phyloP scores from a whole-genome alignment of 2,888 invertebrate species.

The Mamestra brassicae region DNA sequence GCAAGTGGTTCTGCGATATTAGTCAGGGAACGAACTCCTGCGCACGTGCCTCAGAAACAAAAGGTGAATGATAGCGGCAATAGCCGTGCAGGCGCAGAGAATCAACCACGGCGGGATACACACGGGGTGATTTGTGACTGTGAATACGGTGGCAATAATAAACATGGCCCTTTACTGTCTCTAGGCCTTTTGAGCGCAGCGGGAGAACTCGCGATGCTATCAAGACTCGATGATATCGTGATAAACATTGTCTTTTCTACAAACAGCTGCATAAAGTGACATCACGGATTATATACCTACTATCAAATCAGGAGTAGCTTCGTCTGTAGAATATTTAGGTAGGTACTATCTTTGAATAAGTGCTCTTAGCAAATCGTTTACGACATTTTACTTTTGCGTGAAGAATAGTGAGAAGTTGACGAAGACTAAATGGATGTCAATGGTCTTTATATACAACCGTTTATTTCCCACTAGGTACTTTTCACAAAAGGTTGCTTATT shows the following conservation, averaged over 20 bases:
- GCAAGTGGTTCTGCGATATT: constrained; percentile 50
- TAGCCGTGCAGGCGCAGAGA: constrained; percentile 49
- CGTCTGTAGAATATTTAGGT: too few species aligned
- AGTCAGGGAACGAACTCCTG: constrained; percentile 49
- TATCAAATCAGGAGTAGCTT: not conserved
- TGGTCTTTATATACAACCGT: not conserved
- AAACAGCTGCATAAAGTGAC: not conserved
- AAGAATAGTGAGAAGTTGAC: too few species aligned
- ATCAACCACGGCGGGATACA: constrained; percentile 29
- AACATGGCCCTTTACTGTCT: constrained; percentile 7
- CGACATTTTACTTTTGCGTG: too few species aligned
- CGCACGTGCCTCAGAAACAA: constrained; percentile 67
- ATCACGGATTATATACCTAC: not conserved
- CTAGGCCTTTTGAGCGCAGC: constrained; percentile 17
- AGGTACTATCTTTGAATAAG: not conserved
- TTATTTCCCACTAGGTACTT: not conserved
- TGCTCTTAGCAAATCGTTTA: not conserved
- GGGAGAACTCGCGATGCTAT: constrained; percentile 14
- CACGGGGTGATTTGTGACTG: constrained; percentile 34
- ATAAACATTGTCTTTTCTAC: not conserved
- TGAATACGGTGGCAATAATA: not conserved
- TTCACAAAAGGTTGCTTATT: not conserved
- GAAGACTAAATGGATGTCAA: too few species aligned
- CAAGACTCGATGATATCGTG: not conserved
- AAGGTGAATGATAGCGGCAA: constrained; percentile 63